Evolutionary conservation across 2,797 vertebrate species (phyloP), one percentile per base, ranked within the genome.

Genomic region (Notoglanidium macrostoma): DNA sequence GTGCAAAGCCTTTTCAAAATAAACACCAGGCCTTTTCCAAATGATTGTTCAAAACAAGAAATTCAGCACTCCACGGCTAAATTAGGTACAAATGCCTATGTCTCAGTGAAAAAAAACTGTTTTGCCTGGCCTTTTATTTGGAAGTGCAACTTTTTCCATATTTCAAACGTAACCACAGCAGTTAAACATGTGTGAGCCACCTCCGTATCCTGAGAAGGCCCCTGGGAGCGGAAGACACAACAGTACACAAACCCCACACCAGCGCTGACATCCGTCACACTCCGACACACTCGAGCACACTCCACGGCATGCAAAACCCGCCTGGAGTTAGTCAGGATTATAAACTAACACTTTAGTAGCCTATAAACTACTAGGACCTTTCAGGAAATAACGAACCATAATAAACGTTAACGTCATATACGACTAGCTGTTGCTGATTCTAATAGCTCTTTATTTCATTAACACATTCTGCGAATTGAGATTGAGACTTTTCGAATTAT

Each of bases 181-280:
- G 86, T 78, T 85, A 84, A 89, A 91, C 88, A 90, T 90, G 86
- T 90, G 89, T 74, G 81, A 85, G 79, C 83, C 90, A 85, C 87
- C 85, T 85, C 84, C 78, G 63, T 84, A 86, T 89, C 83, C 87
- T 87, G 85, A 90, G 84, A 78, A 84, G 80, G 85, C 51, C 85
- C 85, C 85, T 86, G 86, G 26, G 82, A 88, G 59, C 88, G 76
- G 88, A 90, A 90, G 88, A 87, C 80, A 72, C 35, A n/a, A 67
- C 59, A n/a, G 73, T 79, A 67, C 68, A 83, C 79, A 89, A 86
- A 86, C 72, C 54, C 86, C 83, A 57, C 68, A 89, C 67, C 81
- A 49, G 46, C 19, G 44, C 81, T 11, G 87, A 88, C 79, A 83
- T 89, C 86, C 46, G 51, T 68, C 65, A 83, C 29, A 85, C n/a